These are phyloP conservation scores for Crocodylus rhombifer DNA, from an alignment of 2,797 vertebrate species.

Conservation along the genomic window DNA sequence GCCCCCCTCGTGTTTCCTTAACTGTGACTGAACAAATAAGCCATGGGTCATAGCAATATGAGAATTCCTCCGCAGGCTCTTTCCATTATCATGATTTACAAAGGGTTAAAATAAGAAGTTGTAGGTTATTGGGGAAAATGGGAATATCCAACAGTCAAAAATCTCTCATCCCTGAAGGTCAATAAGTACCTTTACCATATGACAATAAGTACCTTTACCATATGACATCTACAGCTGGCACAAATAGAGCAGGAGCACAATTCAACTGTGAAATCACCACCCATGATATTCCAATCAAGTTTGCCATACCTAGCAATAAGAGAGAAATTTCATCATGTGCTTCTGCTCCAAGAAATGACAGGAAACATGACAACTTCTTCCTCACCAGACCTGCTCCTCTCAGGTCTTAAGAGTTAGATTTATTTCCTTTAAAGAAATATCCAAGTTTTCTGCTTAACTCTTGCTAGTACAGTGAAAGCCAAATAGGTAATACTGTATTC, in stretches of 20 bases:
- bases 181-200: background rate
- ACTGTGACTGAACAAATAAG: conserved; percentile 6
- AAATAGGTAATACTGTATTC: background rate
- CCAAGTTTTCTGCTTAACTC: background rate
- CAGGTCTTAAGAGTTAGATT: background rate
- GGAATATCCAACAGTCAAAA: conserved; percentile 7
- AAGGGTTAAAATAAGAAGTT: conserved; percentile 46
- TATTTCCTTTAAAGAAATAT: background rate
- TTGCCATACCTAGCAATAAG: background rate
- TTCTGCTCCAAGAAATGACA: background rate
- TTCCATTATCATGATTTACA: background rate
- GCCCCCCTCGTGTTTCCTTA: background rate
- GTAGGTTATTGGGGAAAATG: conserved; percentile 16
- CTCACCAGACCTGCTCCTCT: background rate
- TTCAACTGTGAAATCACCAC: background rate
- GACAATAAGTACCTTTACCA: background rate
- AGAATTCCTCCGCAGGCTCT: conserved; percentile 9
- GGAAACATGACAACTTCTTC: background rate
- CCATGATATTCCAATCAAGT: background rate
- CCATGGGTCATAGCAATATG: background rate
- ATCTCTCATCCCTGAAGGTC: conserved; percentile 55
- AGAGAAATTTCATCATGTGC: background rate
- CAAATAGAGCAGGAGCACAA: conserved; percentile 7
- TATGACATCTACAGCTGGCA: background rate
- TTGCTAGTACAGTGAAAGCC: background rate